Conservation (phyloP, 1,140 invertebrate genomes). For the Lordiphosa mommai region DNA sequence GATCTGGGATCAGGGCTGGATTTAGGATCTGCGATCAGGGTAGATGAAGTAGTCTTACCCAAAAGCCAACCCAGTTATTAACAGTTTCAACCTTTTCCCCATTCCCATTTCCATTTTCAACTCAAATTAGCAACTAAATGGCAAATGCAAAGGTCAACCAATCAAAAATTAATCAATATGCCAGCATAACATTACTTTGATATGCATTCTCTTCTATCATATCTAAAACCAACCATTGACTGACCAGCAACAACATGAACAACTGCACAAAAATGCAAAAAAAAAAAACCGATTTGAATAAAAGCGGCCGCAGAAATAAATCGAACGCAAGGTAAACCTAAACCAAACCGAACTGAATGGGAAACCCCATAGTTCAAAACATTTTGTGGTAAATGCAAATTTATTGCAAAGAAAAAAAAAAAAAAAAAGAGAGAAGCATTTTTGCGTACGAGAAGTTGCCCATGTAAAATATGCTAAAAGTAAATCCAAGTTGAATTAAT, state of each 20-base stretch:
- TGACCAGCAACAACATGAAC: too few species aligned
- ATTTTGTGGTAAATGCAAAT: constrained; percentile 76
- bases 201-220: background rate
- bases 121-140: constrained; percentile 58
- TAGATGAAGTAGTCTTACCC: too few species aligned
- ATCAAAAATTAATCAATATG: constrained; percentile 69
- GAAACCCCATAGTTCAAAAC: constrained; percentile 66
- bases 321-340: constrained; percentile 60
- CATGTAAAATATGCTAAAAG: constrained; percentile 77
- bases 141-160: constrained; percentile 50
- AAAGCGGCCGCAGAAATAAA: constrained; percentile 61
- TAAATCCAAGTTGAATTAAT: constrained; percentile 78
- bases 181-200: constrained; percentile 25
- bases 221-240: background rate
- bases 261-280: too few species aligned
- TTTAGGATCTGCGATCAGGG: too few species aligned
- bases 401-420: constrained; percentile 53
- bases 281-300: constrained; percentile 55
- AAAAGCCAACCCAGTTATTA: too few species aligned
- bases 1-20: too few species aligned
- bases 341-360: constrained; percentile 5
- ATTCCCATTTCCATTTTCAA: background rate
- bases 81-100: background rate
- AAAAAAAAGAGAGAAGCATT: background rate
- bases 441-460: constrained; percentile 23